phyloP scores from a whole-genome alignment of 2,113 vertebrate species.

The Astur gentilis region DNA sequence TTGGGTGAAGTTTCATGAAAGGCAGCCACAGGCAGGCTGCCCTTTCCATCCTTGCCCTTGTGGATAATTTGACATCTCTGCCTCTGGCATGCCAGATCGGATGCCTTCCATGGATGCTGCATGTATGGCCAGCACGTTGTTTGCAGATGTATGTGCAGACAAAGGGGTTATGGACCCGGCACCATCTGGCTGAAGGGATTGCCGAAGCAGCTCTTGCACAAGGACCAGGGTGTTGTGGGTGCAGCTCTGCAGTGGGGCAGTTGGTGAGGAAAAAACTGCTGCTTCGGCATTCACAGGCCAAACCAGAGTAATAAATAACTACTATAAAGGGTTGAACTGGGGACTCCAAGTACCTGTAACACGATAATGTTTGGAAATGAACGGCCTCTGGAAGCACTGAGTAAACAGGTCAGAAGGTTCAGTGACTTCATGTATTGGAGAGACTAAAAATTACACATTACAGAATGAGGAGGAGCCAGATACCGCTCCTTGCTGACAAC shows the following conservation, averaged over 20 bases:
- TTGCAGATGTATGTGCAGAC: background rate
- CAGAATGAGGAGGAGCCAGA: background rate
- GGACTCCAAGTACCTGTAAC: conserved; percentile 23
- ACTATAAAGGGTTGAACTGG: background rate
- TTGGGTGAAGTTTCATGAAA: background rate
- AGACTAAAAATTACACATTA: background rate
- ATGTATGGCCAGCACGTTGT: background rate
- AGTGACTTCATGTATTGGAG: background rate
- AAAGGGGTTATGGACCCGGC: background rate
- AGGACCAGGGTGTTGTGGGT: background rate
- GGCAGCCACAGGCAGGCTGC: background rate
- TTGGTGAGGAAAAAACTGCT: background rate
- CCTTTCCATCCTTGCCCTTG: background rate
- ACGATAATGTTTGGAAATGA: background rate
- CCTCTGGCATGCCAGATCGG: rapidly evolving
- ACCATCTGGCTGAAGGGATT: background rate
- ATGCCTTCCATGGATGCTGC: background rate
- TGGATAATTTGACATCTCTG: background rate
- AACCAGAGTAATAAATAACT: conserved; percentile 50
- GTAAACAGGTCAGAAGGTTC: conserved; percentile 29
- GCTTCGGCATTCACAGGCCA: background rate
- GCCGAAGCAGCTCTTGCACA: background rate
- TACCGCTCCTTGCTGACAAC: background rate
- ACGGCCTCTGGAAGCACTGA: background rate
- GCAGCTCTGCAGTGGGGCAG: background rate